Evolutionary conservation across 2,888 invertebrate species (phyloP).

Genomic region (Leptopilina syphax): DNA sequence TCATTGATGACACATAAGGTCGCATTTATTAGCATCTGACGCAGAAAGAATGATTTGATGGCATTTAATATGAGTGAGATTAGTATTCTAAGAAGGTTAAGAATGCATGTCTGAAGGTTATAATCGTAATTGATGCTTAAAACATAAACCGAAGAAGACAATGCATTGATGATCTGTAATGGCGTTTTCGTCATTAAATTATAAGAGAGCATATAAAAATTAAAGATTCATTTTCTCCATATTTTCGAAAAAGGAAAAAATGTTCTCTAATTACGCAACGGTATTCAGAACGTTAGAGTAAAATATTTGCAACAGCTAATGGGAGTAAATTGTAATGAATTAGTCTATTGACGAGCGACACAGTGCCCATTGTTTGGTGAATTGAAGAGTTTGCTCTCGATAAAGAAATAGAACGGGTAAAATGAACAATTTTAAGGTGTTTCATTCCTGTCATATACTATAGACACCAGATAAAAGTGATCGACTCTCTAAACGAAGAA

Average conservation of each 20-base stretch:
- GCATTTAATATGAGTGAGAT: conserved; percentile 31
- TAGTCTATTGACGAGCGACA: conserved; percentile 12
- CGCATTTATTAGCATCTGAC: conserved; percentile 24
- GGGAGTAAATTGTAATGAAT: conserved; percentile 27
- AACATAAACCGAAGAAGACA: conserved; percentile 13
- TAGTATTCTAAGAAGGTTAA: conserved; percentile 29
- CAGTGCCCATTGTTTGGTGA: conserved; percentile 32
- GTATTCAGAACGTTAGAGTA: background rate
- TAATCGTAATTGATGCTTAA: conserved; percentile 27
- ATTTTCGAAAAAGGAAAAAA: background rate
- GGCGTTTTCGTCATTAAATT: background rate
- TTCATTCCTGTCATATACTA: conserved; percentile 8
- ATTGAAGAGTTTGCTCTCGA: conserved; percentile 22
- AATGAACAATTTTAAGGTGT: conserved; percentile 22
- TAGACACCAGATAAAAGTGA: background rate
- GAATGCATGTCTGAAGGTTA: conserved; percentile 38
- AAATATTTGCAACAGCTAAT: background rate
- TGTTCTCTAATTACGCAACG: too few species aligned
- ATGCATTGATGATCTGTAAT: conserved; percentile 25
- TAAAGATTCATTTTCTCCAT: too few species aligned
- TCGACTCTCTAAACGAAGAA: conserved; percentile 8
- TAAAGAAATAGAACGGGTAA: conserved; percentile 26
- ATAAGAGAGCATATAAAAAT: background rate
- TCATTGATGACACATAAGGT: conserved; percentile 19
- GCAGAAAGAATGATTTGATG: conserved; percentile 30